phyloP scores from a whole-genome alignment of 2,113 vertebrate species.

The Vimba vimba region DNA sequence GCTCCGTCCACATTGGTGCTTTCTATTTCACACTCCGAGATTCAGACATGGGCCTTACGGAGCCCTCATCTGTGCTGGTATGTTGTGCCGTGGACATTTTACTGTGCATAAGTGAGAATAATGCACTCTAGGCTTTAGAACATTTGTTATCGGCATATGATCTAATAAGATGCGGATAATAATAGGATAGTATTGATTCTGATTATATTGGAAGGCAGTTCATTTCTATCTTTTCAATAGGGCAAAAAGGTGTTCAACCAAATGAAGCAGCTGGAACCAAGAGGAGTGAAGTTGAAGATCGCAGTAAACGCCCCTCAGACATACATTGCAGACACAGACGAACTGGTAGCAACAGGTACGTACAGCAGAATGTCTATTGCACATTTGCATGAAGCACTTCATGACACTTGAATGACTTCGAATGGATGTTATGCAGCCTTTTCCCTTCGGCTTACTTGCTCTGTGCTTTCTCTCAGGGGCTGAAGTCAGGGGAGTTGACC shows the following conservation, averaged over 20 bases:
- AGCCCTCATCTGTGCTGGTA: slow-evolving; percentile 59
- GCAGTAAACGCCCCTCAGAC: slow-evolving; percentile 76
- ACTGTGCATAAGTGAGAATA: background rate
- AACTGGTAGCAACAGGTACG: slow-evolving; percentile 74
- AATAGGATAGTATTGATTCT: background rate
- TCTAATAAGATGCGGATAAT: background rate
- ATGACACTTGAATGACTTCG: background rate
- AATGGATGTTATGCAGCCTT: background rate
- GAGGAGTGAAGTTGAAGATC: slow-evolving; percentile 72
- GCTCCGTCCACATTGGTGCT: slow-evolving; percentile 74
- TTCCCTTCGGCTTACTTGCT: background rate
- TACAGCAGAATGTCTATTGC: slow-evolving; percentile 41
- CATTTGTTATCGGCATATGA: background rate
- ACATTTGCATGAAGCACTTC: background rate
- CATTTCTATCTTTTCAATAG: slow-evolving; percentile 55
- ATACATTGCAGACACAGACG: slow-evolving; percentile 64
- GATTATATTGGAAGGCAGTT: background rate
- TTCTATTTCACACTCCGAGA: slow-evolving; percentile 77
- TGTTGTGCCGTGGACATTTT: background rate
- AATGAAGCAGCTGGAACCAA: slow-evolving; percentile 70
- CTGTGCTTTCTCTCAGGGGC: slow-evolving; percentile 68
- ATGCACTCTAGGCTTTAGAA: background rate
- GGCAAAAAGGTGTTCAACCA: slow-evolving; percentile 72
- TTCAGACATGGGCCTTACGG: slow-evolving; percentile 40
- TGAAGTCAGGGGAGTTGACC: slow-evolving; percentile 72